Conservation (phyloP, 1,140 invertebrate species). For the Physella acuta region DNA sequence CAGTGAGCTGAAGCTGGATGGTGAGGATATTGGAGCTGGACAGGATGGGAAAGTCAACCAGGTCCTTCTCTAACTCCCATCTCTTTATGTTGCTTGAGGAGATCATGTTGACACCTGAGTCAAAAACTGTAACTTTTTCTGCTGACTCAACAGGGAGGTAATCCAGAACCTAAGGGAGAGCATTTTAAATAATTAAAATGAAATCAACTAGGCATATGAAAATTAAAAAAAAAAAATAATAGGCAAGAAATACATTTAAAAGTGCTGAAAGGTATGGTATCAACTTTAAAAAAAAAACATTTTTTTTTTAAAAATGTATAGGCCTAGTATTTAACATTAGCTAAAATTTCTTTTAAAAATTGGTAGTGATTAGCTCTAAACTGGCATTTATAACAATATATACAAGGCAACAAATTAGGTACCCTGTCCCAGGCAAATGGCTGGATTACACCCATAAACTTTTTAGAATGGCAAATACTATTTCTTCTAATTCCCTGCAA, state of each 20-base stretch:
- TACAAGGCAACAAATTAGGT: no score
- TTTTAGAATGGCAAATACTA: no score
- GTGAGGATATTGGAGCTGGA: constrained; percentile 43
- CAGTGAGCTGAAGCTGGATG: constrained; percentile 41
- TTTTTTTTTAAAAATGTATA: no score
- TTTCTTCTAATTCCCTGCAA: no score
- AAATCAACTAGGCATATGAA: no score
- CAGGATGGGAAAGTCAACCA: constrained; percentile 56
- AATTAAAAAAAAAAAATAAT: constrained; percentile 5
- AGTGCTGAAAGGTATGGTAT: not conserved
- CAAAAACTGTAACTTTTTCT: constrained; percentile 54
- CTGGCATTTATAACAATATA: no score
- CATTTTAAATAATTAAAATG: not conserved
- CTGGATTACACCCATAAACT: no score
- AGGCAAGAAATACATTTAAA: not conserved
- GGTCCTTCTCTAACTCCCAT: constrained; percentile 54
- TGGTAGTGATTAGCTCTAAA: no score
- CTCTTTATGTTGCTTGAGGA: constrained; percentile 23
- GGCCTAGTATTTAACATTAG: no score
- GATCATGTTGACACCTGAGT: constrained; percentile 29
- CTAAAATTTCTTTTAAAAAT: no score
- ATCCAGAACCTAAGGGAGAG: constrained; percentile 54
- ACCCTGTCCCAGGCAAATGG: no score
- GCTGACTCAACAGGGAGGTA: constrained; percentile 51
- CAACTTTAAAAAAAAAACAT: no score